Base-by-base conservation (phyloP, 1,140 invertebrate genomes). In the Drosophila ananassae region DNA sequence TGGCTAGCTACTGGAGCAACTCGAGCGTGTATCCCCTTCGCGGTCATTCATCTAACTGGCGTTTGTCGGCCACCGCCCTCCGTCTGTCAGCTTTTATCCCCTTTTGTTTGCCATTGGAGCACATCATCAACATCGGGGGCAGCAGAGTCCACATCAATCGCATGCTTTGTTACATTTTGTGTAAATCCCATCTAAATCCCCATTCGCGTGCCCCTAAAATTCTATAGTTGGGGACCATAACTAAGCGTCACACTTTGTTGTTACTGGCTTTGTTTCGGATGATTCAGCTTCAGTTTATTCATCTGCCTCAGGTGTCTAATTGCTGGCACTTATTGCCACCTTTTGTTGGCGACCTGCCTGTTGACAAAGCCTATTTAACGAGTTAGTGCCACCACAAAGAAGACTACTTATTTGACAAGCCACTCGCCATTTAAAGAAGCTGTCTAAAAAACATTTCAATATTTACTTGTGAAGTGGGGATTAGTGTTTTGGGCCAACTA, bases 171-270 rank as follows among this genome's bases (percentile, higher is more conserved):
- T 28, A 28, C 71, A 63, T 55, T 64, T 51, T 72, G 64, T 46
- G 48, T 83, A 85, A 84, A 84, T 85, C 80, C 25, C 25, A 6
- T 28, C 25, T 28, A 28, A 28, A 30, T 48, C 41, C 52, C 50
- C 21, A 22, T 25, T 46, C 72, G 80, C 76, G 77, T 84, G 81
- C 34, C 34, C 9, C 34, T 28, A 6, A 28, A 28, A 28, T 28
- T 28, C 6, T 28, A 37, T 37, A 37, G 3, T 17, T 17, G 17
- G 17, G 17, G 17, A 17, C 17, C 17, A 17, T 17, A 17, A 17
- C 17, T 17, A 17, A 37, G 34, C 9, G 34, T 37, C 8, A 37
- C 12, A 3, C 8, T 52, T 52, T 46, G 17, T 17, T 17, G 28
- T 28, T 5, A 25, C 12, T 10, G 12, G 1, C 22, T 32, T 22